Evolutionary conservation across 2,113 vertebrate species (phyloP).

Genomic region (Oxyura jamaicensis): DNA sequence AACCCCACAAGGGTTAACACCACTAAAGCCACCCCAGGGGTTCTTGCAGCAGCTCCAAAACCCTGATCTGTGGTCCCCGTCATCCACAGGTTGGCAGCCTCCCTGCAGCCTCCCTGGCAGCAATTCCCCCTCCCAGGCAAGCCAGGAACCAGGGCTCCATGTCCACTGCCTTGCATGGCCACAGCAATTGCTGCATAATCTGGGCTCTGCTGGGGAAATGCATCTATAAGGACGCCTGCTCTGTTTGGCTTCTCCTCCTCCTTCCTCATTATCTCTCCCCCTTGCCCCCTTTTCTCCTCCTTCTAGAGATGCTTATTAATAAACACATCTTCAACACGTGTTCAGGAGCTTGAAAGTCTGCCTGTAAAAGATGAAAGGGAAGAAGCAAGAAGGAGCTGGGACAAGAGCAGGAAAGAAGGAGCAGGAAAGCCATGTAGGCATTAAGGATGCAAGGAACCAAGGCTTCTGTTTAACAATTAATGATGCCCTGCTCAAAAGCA

Average conservation of each 20-base stretch:
- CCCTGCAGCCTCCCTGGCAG: not conserved
- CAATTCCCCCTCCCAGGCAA: not conserved
- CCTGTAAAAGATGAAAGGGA: not conserved
- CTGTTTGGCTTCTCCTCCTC: not conserved
- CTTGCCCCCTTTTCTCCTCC: not conserved
- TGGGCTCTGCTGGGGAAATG: not conserved
- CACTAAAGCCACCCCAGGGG: not conserved
- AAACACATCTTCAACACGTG: not conserved
- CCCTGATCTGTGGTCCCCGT: too few relatives aligned
- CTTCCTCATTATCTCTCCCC: not conserved
- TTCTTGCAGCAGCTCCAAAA: not conserved
- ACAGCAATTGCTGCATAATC: not conserved
- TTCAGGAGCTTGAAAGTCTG: not conserved
- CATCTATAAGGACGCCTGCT: not conserved
- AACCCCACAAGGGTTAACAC: not conserved
- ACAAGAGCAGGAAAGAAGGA: rapidly evolving
- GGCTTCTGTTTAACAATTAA: not conserved
- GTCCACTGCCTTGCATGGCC: not conserved
- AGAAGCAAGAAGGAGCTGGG: not conserved
- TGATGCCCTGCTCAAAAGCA: not conserved
- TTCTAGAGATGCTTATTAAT: not conserved
- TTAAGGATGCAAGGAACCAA: rapidly evolving
- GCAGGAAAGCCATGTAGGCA: rapidly evolving
- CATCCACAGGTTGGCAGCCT: not conserved
- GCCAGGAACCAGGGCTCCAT: rapidly evolving